A percentile compares a stretch with the other conserved stretches of the same genome.
phyloP scores from a whole-genome alignment of 2,797 vertebrate species.

The Pantherophis alleghaniensis region DNA sequence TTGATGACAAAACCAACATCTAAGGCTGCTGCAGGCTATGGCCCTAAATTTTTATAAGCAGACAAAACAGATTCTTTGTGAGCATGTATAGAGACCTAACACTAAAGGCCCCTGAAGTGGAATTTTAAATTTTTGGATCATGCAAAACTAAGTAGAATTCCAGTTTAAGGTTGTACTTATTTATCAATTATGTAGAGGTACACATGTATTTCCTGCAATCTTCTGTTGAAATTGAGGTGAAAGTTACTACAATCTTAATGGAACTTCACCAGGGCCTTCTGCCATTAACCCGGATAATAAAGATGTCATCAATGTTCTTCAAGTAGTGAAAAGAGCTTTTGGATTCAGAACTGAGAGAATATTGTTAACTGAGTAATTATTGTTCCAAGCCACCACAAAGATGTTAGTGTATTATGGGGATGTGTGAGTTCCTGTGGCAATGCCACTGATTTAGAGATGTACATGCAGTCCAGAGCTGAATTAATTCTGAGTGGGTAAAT shows the following conservation, averaged over 20 bases:
- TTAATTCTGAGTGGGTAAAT: not conserved
- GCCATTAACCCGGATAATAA: not conserved
- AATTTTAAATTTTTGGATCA: not conserved
- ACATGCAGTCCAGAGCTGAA: not conserved
- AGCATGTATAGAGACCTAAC: not conserved
- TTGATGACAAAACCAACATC: not conserved
- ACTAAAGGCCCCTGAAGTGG: not conserved
- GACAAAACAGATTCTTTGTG: not conserved
- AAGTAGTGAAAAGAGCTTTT: not conserved
- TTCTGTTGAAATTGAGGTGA: not conserved
- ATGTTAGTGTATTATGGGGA: not conserved
- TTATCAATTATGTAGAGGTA: not conserved
- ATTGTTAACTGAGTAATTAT: not conserved
- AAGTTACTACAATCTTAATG: not conserved
- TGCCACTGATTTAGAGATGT: not conserved
- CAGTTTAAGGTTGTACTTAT: not conserved
- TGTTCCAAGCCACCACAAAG: not conserved
- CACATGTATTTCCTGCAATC: not conserved
- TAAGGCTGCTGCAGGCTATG: not conserved
- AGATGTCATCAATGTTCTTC: not conserved
- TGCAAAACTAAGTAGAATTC: not conserved
- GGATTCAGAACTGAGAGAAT: not conserved
- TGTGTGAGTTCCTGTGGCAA: not conserved
- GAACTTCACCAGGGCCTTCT: not conserved
- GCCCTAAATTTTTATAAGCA: not conserved